A percentile compares a stretch with the other conserved stretches of the same genome.
These are phyloP conservation scores for Tinamus guttatus DNA, from an alignment of 2,113 vertebrate species.

Conservation along the genomic window DNA sequence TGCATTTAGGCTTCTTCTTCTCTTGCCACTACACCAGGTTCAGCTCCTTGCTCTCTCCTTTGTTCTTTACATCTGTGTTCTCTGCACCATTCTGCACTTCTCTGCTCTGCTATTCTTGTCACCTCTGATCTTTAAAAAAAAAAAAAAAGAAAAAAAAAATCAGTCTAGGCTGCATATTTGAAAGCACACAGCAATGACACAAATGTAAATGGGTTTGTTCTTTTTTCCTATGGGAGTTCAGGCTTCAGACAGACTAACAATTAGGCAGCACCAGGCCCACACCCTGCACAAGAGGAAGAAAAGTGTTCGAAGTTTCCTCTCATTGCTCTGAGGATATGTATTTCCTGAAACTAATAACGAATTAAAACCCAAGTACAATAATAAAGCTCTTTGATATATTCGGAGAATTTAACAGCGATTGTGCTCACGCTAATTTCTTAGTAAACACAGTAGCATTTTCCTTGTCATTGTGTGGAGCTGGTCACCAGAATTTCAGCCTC, in stretches of 20 bases:
- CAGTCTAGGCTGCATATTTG: neutral
- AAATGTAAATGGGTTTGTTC: constrained; percentile 58
- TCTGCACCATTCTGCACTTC: constrained; percentile 51
- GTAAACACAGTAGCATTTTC: neutral
- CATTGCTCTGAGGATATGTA: constrained; percentile 62
- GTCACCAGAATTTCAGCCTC: rapidly evolving
- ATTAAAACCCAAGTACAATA: constrained; percentile 60
- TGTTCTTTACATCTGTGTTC: constrained; percentile 62
- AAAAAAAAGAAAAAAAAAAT: neutral
- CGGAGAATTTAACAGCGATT: constrained; percentile 17
- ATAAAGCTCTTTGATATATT: constrained; percentile 55
- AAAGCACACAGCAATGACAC: constrained; percentile 29
- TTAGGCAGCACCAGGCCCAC: constrained; percentile 62
- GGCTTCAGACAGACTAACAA: constrained; percentile 63
- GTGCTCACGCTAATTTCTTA: neutral
- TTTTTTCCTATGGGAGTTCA: constrained; percentile 52
- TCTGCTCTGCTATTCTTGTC: constrained; percentile 27
- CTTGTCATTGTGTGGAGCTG: neutral
- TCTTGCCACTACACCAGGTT: neutral
- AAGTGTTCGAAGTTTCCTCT: constrained; percentile 68
- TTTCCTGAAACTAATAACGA: constrained; percentile 51
- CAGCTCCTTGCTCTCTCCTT: constrained; percentile 49
- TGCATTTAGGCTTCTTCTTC: constrained; percentile 54
- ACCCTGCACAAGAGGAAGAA: constrained; percentile 69
- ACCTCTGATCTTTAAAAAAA: constrained; percentile 55